Evolutionary conservation across 2,888 invertebrate species (phyloP), one percentile per base, ranked within the genome.

Genomic region (Chaitophorus viminalis): DNA sequence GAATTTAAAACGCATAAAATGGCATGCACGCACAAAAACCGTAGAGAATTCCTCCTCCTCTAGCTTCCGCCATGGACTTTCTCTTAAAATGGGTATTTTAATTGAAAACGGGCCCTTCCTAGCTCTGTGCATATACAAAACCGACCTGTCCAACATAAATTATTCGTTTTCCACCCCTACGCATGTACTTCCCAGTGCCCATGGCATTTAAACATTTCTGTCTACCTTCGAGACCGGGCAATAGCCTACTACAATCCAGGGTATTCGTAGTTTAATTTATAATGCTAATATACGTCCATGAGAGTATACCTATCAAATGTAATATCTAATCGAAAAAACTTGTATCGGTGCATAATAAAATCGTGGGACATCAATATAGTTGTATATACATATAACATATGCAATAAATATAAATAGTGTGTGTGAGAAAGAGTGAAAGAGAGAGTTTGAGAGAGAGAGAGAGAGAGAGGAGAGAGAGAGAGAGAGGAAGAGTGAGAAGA

Each of bases 71-170:
- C 75, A 18, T 25, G 21, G 46, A 46, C 29, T 83, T 75, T 81
- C 76, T 85, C 85, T 75, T 82, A 60, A 72, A 86, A 81, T 81
- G 87, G 74, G 79, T 33, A 81, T 87, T 87, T 87, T 87, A 87
- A 87, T 87, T 87, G 87, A 87, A 87, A 87, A 87, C 65, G 86
- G 86, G 72, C 54, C 81, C 46, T 65, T 87, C 60, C 70, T 65
- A 84, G 75, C 39, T 14, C 68, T 25, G 60, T 54, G 72, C 33
- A 36, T 82, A 75, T 36, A 74, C 81, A 54, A 87, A 87, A 87
- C 87, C 87, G 65, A 81, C 78, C 87, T 87, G 87, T 87, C 87
- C 81, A 33, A 87, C 74, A 87, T 87, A 87, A 87, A 87, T 87
- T 87, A 87, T 87, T 87, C 60, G 87, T 87, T 87, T 87, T 81